phyloP scores from a whole-genome alignment of 2,113 vertebrate species.

The Symphodus melops region DNA sequence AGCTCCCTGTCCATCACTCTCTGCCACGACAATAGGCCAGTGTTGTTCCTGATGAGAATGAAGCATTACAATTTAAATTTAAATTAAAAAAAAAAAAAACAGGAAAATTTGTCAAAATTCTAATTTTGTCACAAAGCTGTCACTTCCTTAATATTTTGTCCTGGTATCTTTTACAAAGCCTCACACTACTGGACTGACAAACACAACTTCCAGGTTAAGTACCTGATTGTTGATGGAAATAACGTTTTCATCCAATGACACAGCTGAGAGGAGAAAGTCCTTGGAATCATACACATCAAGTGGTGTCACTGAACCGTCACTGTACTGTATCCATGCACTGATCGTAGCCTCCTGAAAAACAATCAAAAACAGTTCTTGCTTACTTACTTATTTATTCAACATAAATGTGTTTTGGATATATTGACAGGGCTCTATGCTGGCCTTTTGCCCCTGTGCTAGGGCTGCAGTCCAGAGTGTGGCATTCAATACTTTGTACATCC shows the following conservation, averaged over 20 bases:
- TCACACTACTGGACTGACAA: neutral
- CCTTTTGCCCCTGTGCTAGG: too few species aligned
- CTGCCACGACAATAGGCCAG: constrained; percentile 89
- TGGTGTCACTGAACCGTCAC: constrained; percentile 92
- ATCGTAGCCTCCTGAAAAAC: constrained; percentile 89
- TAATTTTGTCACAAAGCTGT: neutral
- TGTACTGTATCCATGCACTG: constrained; percentile 95
- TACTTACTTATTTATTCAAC: too few species aligned
- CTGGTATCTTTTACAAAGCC: neutral
- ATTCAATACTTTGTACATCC: too few species aligned
- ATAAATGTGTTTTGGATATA: too few species aligned
- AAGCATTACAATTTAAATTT: too few species aligned
- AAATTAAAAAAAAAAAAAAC: neutral
- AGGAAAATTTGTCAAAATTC: neutral
- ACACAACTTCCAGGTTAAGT: neutral
- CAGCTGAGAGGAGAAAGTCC: constrained; percentile 89
- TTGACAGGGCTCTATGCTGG: too few species aligned
- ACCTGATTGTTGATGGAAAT: constrained; percentile 87
- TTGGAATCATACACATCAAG: constrained; percentile 94
- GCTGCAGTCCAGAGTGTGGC: too few species aligned
- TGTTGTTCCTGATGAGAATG: constrained; percentile 79
- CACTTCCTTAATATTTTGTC: neutral
- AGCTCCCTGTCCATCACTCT: constrained; percentile 92
- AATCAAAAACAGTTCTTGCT: neutral
- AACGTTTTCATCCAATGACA: constrained; percentile 91